Evolutionary conservation across 2,113 vertebrate species (phyloP).

Genomic region (Seriola rivoliana): DNA sequence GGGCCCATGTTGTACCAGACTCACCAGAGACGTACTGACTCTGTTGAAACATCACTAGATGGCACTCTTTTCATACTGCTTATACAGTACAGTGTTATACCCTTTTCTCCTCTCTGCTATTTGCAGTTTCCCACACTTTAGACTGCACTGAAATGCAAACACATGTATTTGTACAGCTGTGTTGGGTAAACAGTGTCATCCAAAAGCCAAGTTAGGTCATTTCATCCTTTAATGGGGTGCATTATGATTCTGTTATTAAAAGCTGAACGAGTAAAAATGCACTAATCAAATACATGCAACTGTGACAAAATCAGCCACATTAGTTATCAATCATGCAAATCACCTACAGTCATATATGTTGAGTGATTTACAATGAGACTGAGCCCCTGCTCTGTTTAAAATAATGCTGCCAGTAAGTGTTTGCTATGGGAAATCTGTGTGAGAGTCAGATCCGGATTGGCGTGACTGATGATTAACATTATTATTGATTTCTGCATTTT

Average conservation of each 20-base stretch:
- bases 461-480: neutral
- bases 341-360: neutral
- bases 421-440: slow-evolving; percentile 5
- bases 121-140: slow-evolving; percentile 44
- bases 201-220: slow-evolving; percentile 44
- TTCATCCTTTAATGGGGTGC: slow-evolving; percentile 6
- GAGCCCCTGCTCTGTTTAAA: slow-evolving; percentile 3
- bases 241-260: slow-evolving; percentile 18
- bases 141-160: slow-evolving; percentile 5
- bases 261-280: slow-evolving; percentile 22
- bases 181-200: slow-evolving; percentile 41
- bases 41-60: slow-evolving; percentile 28
- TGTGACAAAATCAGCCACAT: neutral
- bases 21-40: neutral
- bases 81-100: too few species aligned
- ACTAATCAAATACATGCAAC: slow-evolving; percentile 33
- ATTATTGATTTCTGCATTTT: neutral
- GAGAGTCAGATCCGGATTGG: neutral
- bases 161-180: slow-evolving; percentile 57
- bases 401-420: slow-evolving; percentile 21
- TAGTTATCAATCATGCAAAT: slow-evolving; percentile 11
- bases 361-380: slow-evolving; percentile 8
- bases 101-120: neutral
- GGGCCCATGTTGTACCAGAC: neutral
- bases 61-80: slow-evolving; percentile 44